Base-by-base conservation (phyloP, 2,888 invertebrate genomes). In the Euzetes globulus region DNA sequence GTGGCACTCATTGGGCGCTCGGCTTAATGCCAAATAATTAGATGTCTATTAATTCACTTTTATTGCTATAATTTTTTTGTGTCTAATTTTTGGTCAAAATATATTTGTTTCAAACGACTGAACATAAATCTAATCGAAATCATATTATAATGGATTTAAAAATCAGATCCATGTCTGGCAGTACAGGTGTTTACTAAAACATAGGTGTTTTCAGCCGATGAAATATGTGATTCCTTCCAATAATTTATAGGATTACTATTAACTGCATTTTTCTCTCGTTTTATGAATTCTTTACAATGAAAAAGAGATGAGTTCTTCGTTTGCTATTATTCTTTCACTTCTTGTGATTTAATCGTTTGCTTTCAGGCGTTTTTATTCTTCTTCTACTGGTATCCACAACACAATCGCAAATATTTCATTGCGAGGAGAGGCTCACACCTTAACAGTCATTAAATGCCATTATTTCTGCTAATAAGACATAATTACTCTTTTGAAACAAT, bases 11-110 rank as follows among this genome's bases (percentile, higher is more conserved):
- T 17, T 68, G n/a, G 19, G 7, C 19, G 37, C n/a, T 15, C 50
- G n/a, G 2, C 17, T 22, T 68, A 68, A 45, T 68, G 41, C n/a
- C 68, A 68, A 29, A 63, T 68, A 68, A 68, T 68, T 68, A 45
- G 37, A 68, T 15, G 41, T n/a, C 33, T 27, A 29, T 68, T 33
- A 68, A 63, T n/a, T 68, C 19, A 45, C 22, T 68, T 68, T 68
- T 37, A 68, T 68, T 68, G 22, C 45, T 45, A 41, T 45, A 68
- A 6, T 68, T 68, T 68, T 55, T 55, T 55, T 47, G 55, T 55
- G 55, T 68, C 22, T 37, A 45, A 45, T 45, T 68, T 33, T 68
- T 41, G 68, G 45, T 68, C 68, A 22, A 63, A 63, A 68, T 63
- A 63, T 63, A 68, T 68, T 41, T 68, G 45, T 68, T 60, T 33